Percentiles rank a stretch among this genome's conserved stretches.
Conservation (phyloP, 2,797 vertebrate genomes). For the Phrynocephalus vlangalii region DNA sequence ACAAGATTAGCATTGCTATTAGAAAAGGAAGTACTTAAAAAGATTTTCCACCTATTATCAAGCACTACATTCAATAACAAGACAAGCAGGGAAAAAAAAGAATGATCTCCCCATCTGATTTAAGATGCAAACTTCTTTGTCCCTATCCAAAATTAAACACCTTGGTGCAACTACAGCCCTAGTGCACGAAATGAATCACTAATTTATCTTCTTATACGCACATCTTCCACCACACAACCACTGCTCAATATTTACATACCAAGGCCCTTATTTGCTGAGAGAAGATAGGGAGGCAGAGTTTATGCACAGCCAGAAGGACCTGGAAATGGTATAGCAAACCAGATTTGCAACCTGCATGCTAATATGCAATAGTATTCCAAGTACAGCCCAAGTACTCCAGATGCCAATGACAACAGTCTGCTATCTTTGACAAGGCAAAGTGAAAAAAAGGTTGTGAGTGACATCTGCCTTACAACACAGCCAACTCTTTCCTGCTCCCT, state of each 20-base stretch:
- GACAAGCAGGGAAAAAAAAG: conserved; percentile 78
- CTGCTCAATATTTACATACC: conserved; percentile 44
- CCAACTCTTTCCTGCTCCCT: conserved; percentile 80
- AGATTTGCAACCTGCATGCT: conserved; percentile 60
- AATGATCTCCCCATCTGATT: conserved; percentile 70
- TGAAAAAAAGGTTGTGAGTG: conserved; percentile 80
- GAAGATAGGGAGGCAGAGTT: conserved; percentile 58
- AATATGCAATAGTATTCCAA: conserved; percentile 43
- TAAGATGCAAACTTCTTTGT: conserved; percentile 56
- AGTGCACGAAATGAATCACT: conserved; percentile 46
- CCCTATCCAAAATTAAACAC: conserved; percentile 54
- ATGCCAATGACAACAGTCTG: conserved; percentile 84
- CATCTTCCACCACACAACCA: neutral
- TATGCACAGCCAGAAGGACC: conserved; percentile 59
- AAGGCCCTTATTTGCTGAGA: conserved; percentile 54
- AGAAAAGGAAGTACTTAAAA: conserved; percentile 79
- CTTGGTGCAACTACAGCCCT: conserved; percentile 48
- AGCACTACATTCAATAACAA: conserved; percentile 85
- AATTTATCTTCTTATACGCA: conserved; percentile 47
- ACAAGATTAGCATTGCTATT: conserved; percentile 80
- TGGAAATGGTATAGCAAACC: conserved; percentile 64
- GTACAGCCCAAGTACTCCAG: conserved; percentile 70
- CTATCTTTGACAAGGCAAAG: conserved; percentile 94
- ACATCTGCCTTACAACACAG: conserved; percentile 83
- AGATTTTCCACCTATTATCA: conserved; percentile 78